phyloP scores from a whole-genome alignment of 2,113 vertebrate species.

The Thinocorus orbignyianus region DNA sequence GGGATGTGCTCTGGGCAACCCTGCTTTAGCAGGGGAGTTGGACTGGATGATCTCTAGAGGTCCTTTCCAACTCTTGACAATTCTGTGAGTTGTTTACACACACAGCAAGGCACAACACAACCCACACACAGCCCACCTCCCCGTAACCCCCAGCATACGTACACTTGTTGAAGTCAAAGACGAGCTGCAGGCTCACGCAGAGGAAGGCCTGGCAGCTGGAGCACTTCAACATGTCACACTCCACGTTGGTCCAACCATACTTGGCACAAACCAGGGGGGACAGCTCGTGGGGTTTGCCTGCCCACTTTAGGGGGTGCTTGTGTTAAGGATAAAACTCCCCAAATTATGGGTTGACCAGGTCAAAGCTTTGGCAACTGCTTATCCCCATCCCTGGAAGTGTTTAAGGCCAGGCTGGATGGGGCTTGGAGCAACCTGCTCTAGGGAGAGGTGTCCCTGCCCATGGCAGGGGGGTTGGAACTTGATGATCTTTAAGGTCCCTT shows the following conservation, averaged over 20 bases:
- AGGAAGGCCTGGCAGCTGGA: constrained; percentile 92
- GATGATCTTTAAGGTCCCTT: no score
- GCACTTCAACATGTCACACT: constrained; percentile 90
- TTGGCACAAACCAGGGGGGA: constrained; percentile 89
- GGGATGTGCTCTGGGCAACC: no score
- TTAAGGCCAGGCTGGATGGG: no score
- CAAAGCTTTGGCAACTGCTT: neutral
- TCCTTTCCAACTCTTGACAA: no score
- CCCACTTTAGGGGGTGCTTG: constrained; percentile 88
- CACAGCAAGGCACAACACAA: fast-evolving
- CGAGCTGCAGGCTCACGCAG: constrained; percentile 83
- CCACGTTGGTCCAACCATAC: constrained; percentile 89
- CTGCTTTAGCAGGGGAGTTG: no score
- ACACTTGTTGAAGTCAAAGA: constrained; percentile 87
- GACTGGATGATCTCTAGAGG: no score
- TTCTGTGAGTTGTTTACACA: fast-evolving
- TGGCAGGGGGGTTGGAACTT: no score
- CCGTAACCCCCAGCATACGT: neutral
- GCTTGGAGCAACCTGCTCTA: no score
- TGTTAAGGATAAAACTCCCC: constrained; percentile 73
- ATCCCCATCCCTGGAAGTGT: no score
- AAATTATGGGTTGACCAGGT: neutral
- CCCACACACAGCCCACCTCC: neutral
- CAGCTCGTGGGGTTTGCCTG: constrained; percentile 84
- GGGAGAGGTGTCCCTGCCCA: no score